A percentile compares a stretch with the other conserved stretches of the same genome.
These are phyloP conservation scores for Chelonus formosanus DNA, from an alignment of 2,888 invertebrate species.

Conservation along the genomic window DNA sequence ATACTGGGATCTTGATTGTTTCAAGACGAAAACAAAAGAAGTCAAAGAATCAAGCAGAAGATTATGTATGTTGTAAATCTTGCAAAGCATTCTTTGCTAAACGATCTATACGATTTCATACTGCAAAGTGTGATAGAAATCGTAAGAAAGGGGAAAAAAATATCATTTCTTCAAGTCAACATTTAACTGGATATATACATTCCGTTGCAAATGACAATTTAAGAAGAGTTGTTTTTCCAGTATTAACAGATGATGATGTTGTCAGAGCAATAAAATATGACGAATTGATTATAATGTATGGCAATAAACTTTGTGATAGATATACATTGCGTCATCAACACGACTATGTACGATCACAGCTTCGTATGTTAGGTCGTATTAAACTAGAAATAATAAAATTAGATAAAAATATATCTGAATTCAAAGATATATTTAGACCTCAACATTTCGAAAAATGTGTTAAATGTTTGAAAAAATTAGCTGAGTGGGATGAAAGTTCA, in stretches of 20 bases:
- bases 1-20: no score
- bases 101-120: slow-evolving; percentile 40
- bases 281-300: slow-evolving; percentile 38
- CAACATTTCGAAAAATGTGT: no score
- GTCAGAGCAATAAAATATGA: slow-evolving; percentile 38
- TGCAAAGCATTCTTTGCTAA: slow-evolving; percentile 29
- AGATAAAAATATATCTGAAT: no score
- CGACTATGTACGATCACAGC: slow-evolving; percentile 33
- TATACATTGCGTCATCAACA: slow-evolving; percentile 35
- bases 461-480: no score
- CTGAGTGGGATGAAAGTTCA: no score
- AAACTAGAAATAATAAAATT: no score
- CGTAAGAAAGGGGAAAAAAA: slow-evolving; percentile 36
- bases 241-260: slow-evolving; percentile 38
- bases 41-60: no score
- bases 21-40: no score
- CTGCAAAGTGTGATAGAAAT: slow-evolving; percentile 34
- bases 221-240: slow-evolving; percentile 36
- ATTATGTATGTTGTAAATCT: slow-evolving; percentile 37
- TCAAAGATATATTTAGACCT: no score
- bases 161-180: slow-evolving; percentile 31
- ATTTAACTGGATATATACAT: slow-evolving; percentile 38
- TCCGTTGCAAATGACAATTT: slow-evolving; percentile 29
- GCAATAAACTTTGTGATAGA: slow-evolving; percentile 39
- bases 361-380: no score